Conservation (phyloP, 2,888 invertebrate genomes). For the Adelphocoris suturalis region DNA sequence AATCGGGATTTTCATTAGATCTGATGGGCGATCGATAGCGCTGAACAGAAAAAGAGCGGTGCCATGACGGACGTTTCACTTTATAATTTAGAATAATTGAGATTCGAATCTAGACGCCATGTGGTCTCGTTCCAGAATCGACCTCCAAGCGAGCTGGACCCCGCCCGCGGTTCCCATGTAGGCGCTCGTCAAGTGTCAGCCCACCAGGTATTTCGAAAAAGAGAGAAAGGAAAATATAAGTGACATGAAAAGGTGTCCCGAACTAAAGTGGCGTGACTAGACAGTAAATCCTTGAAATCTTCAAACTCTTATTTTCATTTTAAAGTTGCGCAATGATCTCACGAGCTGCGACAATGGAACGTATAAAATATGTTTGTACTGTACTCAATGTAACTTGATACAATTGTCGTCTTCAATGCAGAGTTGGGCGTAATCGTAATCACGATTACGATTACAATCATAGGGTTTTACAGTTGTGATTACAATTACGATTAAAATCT, state of each 20-base stretch:
- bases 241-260: not conserved
- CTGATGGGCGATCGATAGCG: constrained; percentile 20
- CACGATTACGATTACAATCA: no score
- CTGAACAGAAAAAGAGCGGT: not conserved
- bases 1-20: constrained; percentile 10
- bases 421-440: no score
- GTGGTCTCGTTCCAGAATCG: not conserved
- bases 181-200: constrained; percentile 56
- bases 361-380: not conserved
- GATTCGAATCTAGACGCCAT: constrained; percentile 38
- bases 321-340: not conserved
- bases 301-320: not conserved
- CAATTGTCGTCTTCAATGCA: no score
- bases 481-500: no score
- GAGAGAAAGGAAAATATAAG: constrained; percentile 9
- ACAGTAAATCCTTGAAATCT: not conserved
- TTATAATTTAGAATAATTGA: constrained; percentile 28
- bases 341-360: not conserved
- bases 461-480: no score
- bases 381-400: no score
- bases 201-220: constrained; percentile 45
- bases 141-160: not conserved
- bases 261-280: not conserved
- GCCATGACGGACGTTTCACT: not conserved
- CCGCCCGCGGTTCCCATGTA: not conserved